Evolutionary conservation across 1,140 invertebrate species (phyloP), one percentile per base, ranked within the genome.

Genomic region (Diabrotica undecimpunctata): DNA sequence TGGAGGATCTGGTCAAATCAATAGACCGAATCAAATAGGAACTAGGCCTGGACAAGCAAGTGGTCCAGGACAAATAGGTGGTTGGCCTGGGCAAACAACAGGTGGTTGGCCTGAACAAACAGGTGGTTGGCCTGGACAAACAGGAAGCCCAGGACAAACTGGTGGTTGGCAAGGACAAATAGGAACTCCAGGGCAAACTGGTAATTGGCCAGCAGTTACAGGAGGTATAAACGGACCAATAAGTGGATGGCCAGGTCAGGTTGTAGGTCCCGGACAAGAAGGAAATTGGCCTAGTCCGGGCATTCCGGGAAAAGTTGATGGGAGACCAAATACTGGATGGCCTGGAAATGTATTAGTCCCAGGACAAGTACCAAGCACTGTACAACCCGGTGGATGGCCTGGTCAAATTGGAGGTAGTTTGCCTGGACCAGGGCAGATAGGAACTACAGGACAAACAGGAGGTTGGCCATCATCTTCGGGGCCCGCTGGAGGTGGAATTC

Each of bases 381-480:
- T 51, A 60, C 66, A 57, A 66, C 51, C 38, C 25, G 61, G 65
- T 41, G 66, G 71, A 13, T 56, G 46, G 54, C 61, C 57, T 36
- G 12, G 39, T 37, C 12, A n/a, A 55, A 60, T 46, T 36, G 50
- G 62, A 64, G 54, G 68, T 54, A 62, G 63, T 14, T 55, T 55
- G 7, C 12, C 13, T 38, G 35, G 12, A 57, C 72, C 59, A 63
- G 72, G 70, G 54, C 51, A 56, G 51, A 51, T 46, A 61, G 53
- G 56, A 8, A 5, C 25, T 12, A 56, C 59, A 53, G 65, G 57
- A 54, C 56, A 46, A 25, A 14, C 13, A 38, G 13, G 41, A 35
- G 9, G 39, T 10, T 64, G 66, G 53, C 68, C 69, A 2, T 4
- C 25, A 25, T 4, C 25, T 25, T 25, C 25, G 25, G 25, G 25